Percentiles rank a stretch among this genome's conserved stretches.
phyloP scores from a whole-genome alignment of 2,113 vertebrate species.

The human region DNA sequence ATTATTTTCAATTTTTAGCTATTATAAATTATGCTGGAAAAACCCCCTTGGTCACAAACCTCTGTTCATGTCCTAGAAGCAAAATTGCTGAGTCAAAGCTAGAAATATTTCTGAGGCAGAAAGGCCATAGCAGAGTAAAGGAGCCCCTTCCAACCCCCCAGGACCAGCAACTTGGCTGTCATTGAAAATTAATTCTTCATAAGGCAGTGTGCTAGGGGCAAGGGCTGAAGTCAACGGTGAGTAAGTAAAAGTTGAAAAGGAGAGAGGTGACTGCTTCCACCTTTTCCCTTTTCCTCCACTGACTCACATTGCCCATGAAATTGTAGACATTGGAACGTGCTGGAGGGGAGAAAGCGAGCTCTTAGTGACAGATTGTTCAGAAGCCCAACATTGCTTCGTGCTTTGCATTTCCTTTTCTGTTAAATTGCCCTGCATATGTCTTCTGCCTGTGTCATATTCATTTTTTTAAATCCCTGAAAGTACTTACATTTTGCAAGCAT shows the following conservation, averaged over 20 bases:
- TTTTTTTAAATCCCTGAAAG: not conserved
- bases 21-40: conserved; percentile 12
- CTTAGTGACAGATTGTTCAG: not conserved
- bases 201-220: not conserved
- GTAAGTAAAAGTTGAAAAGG: not conserved
- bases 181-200: not conserved
- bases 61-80: not conserved
- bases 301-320: not conserved
- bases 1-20: conserved; percentile 37
- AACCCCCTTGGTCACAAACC: not conserved
- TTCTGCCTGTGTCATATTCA: not conserved
- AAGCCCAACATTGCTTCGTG: not conserved
- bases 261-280: not conserved
- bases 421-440: not conserved
- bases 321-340: not conserved
- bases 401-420: not conserved
- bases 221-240: not conserved
- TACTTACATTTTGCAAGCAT: not conserved
- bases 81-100: conserved; percentile 51
- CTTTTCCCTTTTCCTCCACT: not conserved
- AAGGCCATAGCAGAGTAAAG: not conserved
- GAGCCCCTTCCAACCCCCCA: not conserved
- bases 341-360: not conserved
- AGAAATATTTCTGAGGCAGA: not conserved
- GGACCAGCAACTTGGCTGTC: not conserved